Base-by-base conservation (phyloP, 2,113 vertebrate genomes). In the Rissa tridactyla region DNA sequence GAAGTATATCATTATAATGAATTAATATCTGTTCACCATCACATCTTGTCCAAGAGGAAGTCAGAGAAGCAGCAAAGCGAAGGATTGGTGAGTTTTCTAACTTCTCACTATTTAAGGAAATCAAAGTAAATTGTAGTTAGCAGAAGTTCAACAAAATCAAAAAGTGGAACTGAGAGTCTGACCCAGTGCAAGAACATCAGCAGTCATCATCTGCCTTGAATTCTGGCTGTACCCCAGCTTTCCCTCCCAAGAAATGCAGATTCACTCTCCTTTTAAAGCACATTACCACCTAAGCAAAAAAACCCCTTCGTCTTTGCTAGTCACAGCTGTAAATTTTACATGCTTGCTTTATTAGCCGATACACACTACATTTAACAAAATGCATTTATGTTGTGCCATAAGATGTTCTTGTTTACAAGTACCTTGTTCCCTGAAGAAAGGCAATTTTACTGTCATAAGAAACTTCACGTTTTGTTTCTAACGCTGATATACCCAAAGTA, bases 201-300 rank as follows among this genome's bases (percentile, higher is more conserved):
- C 17, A 95, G 26, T 93, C 79, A 88, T 73, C 61, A 79, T 84
- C 71, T 79, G 68, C 36, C 64, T 90, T 36, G 47, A 73, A 66
- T 83, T 58, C 62, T 92, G 89, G 30, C 94, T 38, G 21, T 32
- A 52, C 36, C 44, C 81, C 83, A 94, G 49, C 73, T 61, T 76
- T 58, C 42, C 25, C 17, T 66, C 60, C 58, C 46, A 82, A 94
- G 47, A 91, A 90, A 80, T 65, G 85, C 92, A 93, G 89, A 91
- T 96, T 95, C 44, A 61, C 49, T 85, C 58, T 94, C 73, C 83
- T 91, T 94, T 93, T 87, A 91, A 79, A 92, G 62, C 47, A 80
- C 44, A 49, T 93, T 90, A 68, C 72, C 14, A 86, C 70, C 57
- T 94, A 94, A 91, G 83, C 86, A 95, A 88, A 95, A 72, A 95